phyloP scores from a whole-genome alignment of 2,113 vertebrate genomes.

The Corapipo altera region DNA sequence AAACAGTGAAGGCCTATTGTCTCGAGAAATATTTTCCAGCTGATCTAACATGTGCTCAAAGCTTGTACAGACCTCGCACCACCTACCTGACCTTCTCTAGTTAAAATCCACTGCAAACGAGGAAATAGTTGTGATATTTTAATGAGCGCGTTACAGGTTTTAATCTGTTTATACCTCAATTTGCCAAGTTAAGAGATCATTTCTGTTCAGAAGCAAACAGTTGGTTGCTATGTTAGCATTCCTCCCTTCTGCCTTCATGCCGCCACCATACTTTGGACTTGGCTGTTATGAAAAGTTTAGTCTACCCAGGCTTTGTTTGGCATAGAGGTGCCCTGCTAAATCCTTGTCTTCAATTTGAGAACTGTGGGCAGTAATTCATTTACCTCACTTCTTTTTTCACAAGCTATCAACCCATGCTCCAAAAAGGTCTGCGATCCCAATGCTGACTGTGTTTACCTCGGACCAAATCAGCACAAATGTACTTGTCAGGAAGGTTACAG shows the following conservation, averaged over 20 bases:
- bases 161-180: not conserved
- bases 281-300: slow-evolving; percentile 10
- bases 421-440: slow-evolving; percentile 75
- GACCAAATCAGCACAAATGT: slow-evolving; percentile 84
- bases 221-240: not conserved
- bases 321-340: not conserved
- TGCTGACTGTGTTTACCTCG: slow-evolving; percentile 79
- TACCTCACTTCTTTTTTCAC: not conserved
- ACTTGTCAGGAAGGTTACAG: slow-evolving; percentile 80
- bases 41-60: not conserved
- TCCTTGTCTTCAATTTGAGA: not conserved
- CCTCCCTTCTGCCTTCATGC: not conserved
- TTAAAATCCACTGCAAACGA: not conserved
- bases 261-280: not conserved
- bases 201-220: slow-evolving; percentile 14
- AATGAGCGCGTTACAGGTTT: not conserved
- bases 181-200: slow-evolving; percentile 12
- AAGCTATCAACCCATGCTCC: slow-evolving; percentile 89
- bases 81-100: not conserved
- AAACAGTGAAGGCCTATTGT: not conserved
- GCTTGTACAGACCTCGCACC: not conserved
- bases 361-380: not conserved
- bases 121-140: slow-evolving; percentile 22
- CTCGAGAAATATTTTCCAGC: slow-evolving; percentile 43
- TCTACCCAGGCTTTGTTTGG: not conserved